Conservation (phyloP, 2,113 vertebrate genomes). For the Oncorhynchus mykiss region DNA sequence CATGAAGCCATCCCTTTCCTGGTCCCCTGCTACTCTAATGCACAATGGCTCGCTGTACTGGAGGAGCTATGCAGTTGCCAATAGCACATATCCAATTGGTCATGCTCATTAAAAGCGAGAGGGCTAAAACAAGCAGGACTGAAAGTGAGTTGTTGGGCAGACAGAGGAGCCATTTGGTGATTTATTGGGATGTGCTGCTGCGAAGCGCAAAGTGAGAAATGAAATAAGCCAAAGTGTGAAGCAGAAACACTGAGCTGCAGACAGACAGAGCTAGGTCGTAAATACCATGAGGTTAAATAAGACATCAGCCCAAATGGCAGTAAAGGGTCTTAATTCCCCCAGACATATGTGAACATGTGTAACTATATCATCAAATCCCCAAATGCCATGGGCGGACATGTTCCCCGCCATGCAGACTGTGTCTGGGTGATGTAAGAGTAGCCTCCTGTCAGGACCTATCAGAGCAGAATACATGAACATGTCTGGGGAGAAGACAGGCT, state of each 20-base stretch:
- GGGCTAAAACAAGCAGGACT: slow-evolving; percentile 68
- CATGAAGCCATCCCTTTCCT: slow-evolving; percentile 26
- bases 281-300: slow-evolving; percentile 46
- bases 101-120: slow-evolving; percentile 64
- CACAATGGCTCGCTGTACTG: slow-evolving; percentile 67
- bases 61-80: slow-evolving; percentile 60
- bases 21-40: slow-evolving; percentile 24
- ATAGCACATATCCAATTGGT: slow-evolving; percentile 75
- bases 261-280: slow-evolving; percentile 68
- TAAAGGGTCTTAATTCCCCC: slow-evolving; percentile 49
- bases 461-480: slow-evolving; percentile 18
- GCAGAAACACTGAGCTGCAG: slow-evolving; percentile 54
- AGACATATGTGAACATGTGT: slow-evolving; percentile 67
- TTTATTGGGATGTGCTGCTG: slow-evolving; percentile 61
- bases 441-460: slow-evolving; percentile 50
- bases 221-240: slow-evolving; percentile 24
- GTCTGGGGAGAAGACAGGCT: not conserved
- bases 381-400: slow-evolving; percentile 48
- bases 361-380: slow-evolving; percentile 57
- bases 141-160: slow-evolving; percentile 62
- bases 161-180: slow-evolving; percentile 60
- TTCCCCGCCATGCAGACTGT: slow-evolving; percentile 14
- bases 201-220: slow-evolving; percentile 67
- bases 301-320: slow-evolving; percentile 46
- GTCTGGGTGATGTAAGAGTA: slow-evolving; percentile 32